Evolutionary conservation across 2,797 vertebrate species (phyloP).

Genomic region (Pipistrellus kuhlii): DNA sequence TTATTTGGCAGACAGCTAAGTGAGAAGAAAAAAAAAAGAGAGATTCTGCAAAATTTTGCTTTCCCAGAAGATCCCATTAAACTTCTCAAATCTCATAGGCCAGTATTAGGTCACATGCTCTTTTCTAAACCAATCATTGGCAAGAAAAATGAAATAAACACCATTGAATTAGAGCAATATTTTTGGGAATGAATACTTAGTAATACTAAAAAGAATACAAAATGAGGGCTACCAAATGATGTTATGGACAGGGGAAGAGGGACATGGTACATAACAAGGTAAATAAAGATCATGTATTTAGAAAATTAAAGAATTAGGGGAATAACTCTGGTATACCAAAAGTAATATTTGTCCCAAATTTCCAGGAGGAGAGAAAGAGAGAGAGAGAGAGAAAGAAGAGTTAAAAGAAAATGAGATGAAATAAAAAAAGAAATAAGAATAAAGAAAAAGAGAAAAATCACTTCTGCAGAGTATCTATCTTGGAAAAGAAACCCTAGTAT

Average conservation of each 20-base stretch:
- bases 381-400: too few species aligned
- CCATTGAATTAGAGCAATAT: not conserved
- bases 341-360: not conserved
- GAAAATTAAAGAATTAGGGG: not conserved
- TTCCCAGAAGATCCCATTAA: not conserved
- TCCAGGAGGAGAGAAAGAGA: not conserved
- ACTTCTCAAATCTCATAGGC: not conserved
- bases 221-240: not conserved
- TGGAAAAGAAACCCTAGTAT: not conserved
- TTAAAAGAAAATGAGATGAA: not conserved
- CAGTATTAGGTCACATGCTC: not conserved
- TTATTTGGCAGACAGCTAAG: not conserved
- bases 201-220: not conserved
- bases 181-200: not conserved
- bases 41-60: not conserved
- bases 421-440: not conserved
- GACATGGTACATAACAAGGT: not conserved
- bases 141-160: not conserved
- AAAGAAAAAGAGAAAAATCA: not conserved
- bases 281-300: not conserved
- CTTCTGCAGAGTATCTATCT: not conserved
- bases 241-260: not conserved
- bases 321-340: not conserved
- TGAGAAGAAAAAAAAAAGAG: not conserved
- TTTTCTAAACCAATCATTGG: not conserved